Evolutionary conservation across 2,888 invertebrate genomes (phyloP).

Genomic region (Pecten maximus): DNA sequence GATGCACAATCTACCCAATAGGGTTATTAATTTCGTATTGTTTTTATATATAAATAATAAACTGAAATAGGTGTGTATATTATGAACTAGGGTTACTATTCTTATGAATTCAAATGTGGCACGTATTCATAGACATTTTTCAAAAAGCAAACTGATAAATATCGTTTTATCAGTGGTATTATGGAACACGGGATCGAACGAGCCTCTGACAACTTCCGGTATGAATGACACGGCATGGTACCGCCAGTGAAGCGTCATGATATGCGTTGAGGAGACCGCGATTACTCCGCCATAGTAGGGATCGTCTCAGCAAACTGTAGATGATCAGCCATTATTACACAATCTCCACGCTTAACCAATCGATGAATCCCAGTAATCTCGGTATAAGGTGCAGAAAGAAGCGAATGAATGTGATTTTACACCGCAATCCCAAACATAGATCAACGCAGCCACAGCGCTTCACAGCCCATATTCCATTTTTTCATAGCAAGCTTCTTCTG

Average conservation of each 20-base stretch:
- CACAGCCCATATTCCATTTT: neutral
- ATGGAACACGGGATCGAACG: neutral
- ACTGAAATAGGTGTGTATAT: no score
- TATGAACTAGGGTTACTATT: no score
- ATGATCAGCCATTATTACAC: neutral
- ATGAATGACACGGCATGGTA: neutral
- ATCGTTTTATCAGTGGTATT: no score
- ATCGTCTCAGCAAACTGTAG: neutral
- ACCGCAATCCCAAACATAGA: neutral
- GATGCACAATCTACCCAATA: no score
- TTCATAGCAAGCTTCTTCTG: neutral
- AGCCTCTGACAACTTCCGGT: neutral
- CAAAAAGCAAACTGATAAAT: no score
- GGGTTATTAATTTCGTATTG: no score
- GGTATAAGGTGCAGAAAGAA: slow-evolving; percentile 17
- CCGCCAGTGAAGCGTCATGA: slow-evolving; percentile 13
- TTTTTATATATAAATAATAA: no score
- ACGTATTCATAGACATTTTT: no score
- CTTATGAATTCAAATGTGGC: no score
- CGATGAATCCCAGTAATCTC: neutral
- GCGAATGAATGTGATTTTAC: neutral
- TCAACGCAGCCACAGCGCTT: neutral
- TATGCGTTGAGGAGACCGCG: neutral
- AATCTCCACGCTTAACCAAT: slow-evolving; percentile 22
- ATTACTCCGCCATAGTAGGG: neutral